Evolutionary conservation across 2,888 invertebrate species (phyloP).

Genomic region (Andrena minutula): DNA sequence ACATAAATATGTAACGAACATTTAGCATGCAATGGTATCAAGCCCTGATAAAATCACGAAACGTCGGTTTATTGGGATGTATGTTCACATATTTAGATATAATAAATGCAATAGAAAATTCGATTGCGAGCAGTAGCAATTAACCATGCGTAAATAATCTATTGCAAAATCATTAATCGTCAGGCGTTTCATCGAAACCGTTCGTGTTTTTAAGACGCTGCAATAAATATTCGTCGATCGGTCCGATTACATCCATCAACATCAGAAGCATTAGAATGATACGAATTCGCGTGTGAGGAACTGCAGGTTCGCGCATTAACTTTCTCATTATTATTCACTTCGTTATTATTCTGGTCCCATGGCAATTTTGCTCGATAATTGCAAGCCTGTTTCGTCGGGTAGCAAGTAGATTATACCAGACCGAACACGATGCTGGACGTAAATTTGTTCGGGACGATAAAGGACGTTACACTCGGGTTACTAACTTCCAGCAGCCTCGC

Average conservation of each 20-base stretch:
- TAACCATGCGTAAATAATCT: background rate
- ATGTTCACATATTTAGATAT: too few relatives aligned
- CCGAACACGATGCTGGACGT: conserved; percentile 9
- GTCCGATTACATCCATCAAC: background rate
- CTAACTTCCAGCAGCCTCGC: background rate
- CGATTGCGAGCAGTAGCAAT: background rate
- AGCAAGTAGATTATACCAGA: background rate
- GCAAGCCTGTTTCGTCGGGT: conserved; percentile 10
- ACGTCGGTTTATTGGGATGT: background rate
- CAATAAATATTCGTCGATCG: background rate
- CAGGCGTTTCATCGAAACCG: background rate
- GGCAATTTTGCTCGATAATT: conserved; percentile 38
- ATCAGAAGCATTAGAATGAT: background rate
- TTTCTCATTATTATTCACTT: conserved; percentile 42
- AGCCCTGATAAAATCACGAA: background rate
- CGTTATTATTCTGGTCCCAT: conserved; percentile 28
- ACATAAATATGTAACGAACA: background rate
- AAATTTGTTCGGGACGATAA: conserved; percentile 13
- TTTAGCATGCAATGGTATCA: too few relatives aligned
- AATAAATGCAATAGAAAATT: background rate
- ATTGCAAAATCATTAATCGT: background rate
- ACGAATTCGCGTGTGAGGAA: conserved; percentile 5
- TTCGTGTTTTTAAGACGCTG: background rate
- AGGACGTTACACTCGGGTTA: background rate
- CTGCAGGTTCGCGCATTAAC: conserved; percentile 28